Percentiles rank a stretch among this genome's conserved stretches.
Evolutionary conservation across 2,113 vertebrate species (phyloP).

Genomic region (Ochotona curzoniae): DNA sequence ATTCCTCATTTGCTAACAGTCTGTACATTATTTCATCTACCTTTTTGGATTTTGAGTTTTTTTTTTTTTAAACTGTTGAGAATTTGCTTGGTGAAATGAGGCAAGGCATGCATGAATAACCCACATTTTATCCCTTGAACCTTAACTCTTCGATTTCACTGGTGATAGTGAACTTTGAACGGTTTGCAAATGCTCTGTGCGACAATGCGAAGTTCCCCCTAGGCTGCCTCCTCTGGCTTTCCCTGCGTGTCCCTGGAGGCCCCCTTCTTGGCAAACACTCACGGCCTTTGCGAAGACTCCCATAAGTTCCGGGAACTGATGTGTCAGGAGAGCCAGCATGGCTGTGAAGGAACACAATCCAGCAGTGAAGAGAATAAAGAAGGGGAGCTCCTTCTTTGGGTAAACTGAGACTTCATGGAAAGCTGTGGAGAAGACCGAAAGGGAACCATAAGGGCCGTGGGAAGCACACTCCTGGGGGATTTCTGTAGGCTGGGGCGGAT

Average conservation of each 20-base stretch:
- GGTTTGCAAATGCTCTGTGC: not conserved
- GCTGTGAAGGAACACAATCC: constrained; percentile 99
- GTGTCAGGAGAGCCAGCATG: constrained; percentile 98
- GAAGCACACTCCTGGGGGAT: not conserved
- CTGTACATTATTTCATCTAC: constrained; percentile 34
- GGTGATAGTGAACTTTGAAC: constrained; percentile 4
- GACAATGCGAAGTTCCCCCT: not conserved
- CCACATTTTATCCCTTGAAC: not conserved
- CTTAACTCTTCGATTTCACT: constrained; percentile 8
- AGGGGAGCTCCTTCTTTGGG: constrained; percentile 99
- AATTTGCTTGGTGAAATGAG: not conserved
- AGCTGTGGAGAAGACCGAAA: constrained; percentile 88
- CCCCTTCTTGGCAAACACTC: constrained; percentile 84
- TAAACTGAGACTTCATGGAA: constrained; percentile 99
- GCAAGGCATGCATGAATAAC: not conserved
- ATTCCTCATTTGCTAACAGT: constrained; percentile 45
- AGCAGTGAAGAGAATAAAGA: constrained; percentile 99
- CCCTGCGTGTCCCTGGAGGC: not conserved
- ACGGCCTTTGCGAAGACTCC: constrained; percentile 99
- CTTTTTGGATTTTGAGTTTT: not conserved
- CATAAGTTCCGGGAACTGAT: constrained; percentile 99
- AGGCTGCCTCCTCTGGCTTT: not conserved
- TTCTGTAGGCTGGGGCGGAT: not conserved
- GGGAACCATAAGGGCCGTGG: not conserved
- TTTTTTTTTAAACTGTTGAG: not conserved